phyloP scores from a whole-genome alignment of 2,797 vertebrate genomes.

The Podargus strigoides region DNA sequence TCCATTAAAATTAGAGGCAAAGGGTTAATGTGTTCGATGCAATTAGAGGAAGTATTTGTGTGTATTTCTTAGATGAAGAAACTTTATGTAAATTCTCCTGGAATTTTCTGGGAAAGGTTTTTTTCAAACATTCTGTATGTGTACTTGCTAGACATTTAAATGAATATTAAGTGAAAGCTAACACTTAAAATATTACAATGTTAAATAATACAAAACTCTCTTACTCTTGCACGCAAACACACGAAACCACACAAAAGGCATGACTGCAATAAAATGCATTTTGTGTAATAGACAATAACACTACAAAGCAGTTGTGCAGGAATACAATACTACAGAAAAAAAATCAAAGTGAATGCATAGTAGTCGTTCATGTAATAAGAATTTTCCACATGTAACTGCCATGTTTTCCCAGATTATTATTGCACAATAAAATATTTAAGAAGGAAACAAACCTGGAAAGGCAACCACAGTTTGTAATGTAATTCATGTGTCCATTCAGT shows the following conservation, averaged over 20 bases:
- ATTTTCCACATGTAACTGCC: background rate
- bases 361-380: background rate
- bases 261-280: background rate
- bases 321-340: background rate
- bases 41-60: slow-evolving; percentile 1
- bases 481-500: slow-evolving; percentile 39
- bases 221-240: background rate
- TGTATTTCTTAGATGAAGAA: slow-evolving; percentile 17
- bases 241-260: background rate
- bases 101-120: background rate
- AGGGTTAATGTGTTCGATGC: background rate
- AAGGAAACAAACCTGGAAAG: background rate
- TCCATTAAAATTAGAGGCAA: background rate
- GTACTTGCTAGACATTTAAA: background rate
- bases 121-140: background rate
- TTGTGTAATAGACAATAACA: background rate
- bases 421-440: background rate
- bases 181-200: background rate
- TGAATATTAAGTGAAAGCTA: background rate
- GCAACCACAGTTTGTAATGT: background rate
- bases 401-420: background rate
- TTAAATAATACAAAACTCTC: background rate
- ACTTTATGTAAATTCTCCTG: background rate
- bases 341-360: background rate
- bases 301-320: background rate